Base-by-base conservation (phyloP, 2,113 vertebrate species). In the Toxotes chatareus region DNA sequence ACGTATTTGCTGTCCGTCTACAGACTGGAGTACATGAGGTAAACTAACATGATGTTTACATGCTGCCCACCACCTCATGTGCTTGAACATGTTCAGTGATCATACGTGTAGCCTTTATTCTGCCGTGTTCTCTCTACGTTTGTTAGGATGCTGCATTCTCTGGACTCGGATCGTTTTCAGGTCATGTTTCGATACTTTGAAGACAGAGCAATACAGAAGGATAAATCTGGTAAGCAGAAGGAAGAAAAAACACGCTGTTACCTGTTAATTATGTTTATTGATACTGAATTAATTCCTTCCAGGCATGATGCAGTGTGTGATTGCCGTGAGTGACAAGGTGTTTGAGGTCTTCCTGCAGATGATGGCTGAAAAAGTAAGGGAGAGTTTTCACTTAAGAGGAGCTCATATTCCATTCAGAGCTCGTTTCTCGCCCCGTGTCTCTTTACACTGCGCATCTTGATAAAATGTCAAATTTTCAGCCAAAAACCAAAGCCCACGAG, bases 271-370 rank as follows among this genome's bases (percentile, higher is more conserved):
- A 19, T 7, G 3, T 27, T 4, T 3, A 10, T 34, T 65, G 14
- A 60, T 46, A 0, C 66, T 4, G 5, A 1, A 1, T 13, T 0
- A 62, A 21, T 63, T 40, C 27, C 80, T 12, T 60, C 3, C 93
- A 99, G 98, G 98, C 21, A 99, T 99, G 98, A 98, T 99, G 97
- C 98, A 99, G 94, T 99, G 98, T 93, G 97, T 99, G 82, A 96
- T 99, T 60, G 96, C 97, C 2, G 98, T 99, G 0, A 96, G 98
- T 1, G 98, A 99, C 93, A 99, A 99, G 86, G 98, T 99, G 14
- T 99, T 99, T 65, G 98, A 99, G 34, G 96, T 98, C 84, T 99
- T 99, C 93, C 95, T 99, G 74, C 96, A 96, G 63, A 97, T 99
- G 96, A 99, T 99, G 98, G 97, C 97, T 32, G 98, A 99, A 73